These are phyloP conservation scores for Listrodromus nycthemerus DNA, from an alignment of 2,888 invertebrate genomes.

Conservation along the genomic window DNA sequence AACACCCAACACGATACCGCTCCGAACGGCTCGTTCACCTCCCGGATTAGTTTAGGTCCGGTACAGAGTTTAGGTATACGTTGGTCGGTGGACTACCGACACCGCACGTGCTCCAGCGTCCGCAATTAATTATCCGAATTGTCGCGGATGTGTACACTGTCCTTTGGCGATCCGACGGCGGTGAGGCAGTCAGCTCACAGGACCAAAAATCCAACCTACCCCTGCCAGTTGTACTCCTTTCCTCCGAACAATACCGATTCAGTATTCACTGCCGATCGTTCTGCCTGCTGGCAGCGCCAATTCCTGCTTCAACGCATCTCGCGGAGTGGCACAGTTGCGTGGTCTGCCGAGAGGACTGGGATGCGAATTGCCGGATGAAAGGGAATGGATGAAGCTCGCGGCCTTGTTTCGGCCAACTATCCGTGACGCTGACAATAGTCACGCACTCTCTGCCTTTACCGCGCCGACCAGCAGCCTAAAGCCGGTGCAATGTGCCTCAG, in stretches of 20 bases:
- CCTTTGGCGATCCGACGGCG: slow-evolving; percentile 25
- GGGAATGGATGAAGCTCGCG: slow-evolving; percentile 28
- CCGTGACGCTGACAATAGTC: slow-evolving; percentile 32
- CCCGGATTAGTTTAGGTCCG: slow-evolving; percentile 72
- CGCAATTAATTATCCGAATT: slow-evolving; percentile 67
- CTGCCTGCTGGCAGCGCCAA: background rate
- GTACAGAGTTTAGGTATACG: slow-evolving; percentile 66
- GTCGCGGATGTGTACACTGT: slow-evolving; percentile 55
- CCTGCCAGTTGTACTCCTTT: background rate
- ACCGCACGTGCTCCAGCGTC: slow-evolving; percentile 41
- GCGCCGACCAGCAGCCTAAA: background rate
- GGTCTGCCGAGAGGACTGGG: background rate
- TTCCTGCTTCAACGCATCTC: slow-evolving; percentile 38
- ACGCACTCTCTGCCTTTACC: slow-evolving; percentile 17
- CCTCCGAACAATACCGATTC: background rate
- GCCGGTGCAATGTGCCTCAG: background rate
- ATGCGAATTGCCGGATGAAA: background rate
- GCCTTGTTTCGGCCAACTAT: slow-evolving; percentile 36
- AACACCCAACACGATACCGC: background rate
- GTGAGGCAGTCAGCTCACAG: slow-evolving; percentile 20
- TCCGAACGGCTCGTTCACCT: slow-evolving; percentile 12
- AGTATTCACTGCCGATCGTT: slow-evolving; percentile 5
- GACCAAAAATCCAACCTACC: slow-evolving; percentile 41
- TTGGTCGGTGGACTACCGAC: slow-evolving; percentile 31
- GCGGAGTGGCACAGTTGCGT: background rate